These are phyloP conservation scores for Acipenser oxyrinchus DNA, from an alignment of 2,797 vertebrate genomes.

Conservation along the genomic window DNA sequence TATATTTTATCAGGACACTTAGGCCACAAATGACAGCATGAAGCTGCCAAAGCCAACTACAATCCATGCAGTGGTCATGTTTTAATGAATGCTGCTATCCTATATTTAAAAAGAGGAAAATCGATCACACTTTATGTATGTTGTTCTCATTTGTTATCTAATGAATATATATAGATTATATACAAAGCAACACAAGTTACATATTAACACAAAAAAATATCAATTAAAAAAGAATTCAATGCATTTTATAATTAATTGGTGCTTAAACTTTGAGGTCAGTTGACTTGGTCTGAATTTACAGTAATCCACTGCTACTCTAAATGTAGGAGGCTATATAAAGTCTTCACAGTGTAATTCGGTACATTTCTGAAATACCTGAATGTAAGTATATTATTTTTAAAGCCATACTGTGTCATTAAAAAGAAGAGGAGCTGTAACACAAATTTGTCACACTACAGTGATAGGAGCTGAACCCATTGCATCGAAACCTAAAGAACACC, in stretches of 20 bases:
- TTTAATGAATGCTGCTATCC: constrained; percentile 72
- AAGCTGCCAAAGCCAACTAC: constrained; percentile 57
- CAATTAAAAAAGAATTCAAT: constrained; percentile 32
- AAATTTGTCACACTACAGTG: too few relatives aligned
- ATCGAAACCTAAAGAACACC: too few relatives aligned
- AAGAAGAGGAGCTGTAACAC: too few relatives aligned
- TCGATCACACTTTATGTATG: constrained; percentile 63
- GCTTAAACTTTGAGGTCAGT: constrained; percentile 41
- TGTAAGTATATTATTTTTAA: too few relatives aligned
- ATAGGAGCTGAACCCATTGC: too few relatives aligned
- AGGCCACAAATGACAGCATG: too few relatives aligned
- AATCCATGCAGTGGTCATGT: constrained; percentile 50
- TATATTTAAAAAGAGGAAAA: constrained; percentile 61
- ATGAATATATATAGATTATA: constrained; percentile 41
- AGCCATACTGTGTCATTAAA: too few relatives aligned
- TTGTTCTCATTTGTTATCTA: constrained; percentile 27
- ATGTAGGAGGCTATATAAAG: too few relatives aligned
- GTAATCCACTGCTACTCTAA: too few relatives aligned
- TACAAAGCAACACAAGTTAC: constrained; percentile 58
- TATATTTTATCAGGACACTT: too few relatives aligned
- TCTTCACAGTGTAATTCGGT: too few relatives aligned
- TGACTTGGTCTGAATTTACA: neutral
- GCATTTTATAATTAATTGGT: constrained; percentile 26
- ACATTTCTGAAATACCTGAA: too few relatives aligned
- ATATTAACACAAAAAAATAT: constrained; percentile 45